A percentile compares a stretch with the other conserved stretches of the same genome.
phyloP scores from a whole-genome alignment of 1,140 invertebrate species.

The Stenopsyche tienmushanensis region DNA sequence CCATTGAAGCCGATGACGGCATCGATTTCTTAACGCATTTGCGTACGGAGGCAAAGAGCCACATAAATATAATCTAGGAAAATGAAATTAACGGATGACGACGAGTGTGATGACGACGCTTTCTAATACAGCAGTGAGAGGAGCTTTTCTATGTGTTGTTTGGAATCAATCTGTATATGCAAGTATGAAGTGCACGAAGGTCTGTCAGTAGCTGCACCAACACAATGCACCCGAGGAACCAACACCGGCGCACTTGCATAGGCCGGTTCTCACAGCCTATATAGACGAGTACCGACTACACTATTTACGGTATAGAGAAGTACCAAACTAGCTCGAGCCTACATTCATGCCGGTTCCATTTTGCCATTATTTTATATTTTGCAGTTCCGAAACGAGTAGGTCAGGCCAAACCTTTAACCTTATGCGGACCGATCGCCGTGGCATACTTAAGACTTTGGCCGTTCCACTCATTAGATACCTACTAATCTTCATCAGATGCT shows the following conservation, averaged over 20 bases:
- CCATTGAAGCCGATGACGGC: too few relatives aligned
- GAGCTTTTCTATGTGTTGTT: background rate
- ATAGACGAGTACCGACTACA: background rate
- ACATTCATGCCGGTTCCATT: background rate
- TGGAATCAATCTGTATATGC: conserved; percentile 14
- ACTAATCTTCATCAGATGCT: too few relatives aligned
- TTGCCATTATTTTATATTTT: background rate
- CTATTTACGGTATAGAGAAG: conserved; percentile 5
- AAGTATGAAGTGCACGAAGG: conserved; percentile 26
- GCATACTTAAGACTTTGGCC: too few relatives aligned
- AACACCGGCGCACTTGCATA: background rate
- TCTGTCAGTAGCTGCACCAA: conserved; percentile 20
- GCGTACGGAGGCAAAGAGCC: too few relatives aligned
- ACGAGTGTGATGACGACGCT: too few relatives aligned
- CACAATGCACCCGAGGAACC: background rate
- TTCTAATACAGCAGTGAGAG: background rate
- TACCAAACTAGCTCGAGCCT: background rate
- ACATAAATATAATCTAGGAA: too few relatives aligned
- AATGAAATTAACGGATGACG: too few relatives aligned
- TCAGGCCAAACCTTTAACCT: conserved; percentile 23
- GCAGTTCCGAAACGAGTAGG: conserved; percentile 14
- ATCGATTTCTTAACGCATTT: too few relatives aligned
- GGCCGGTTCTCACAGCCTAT: conserved; percentile 17
- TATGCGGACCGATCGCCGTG: background rate
- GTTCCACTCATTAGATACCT: too few relatives aligned